These are phyloP conservation scores for Cromileptes altivelis DNA, from an alignment of 2,113 vertebrate genomes.

Conservation along the genomic window DNA sequence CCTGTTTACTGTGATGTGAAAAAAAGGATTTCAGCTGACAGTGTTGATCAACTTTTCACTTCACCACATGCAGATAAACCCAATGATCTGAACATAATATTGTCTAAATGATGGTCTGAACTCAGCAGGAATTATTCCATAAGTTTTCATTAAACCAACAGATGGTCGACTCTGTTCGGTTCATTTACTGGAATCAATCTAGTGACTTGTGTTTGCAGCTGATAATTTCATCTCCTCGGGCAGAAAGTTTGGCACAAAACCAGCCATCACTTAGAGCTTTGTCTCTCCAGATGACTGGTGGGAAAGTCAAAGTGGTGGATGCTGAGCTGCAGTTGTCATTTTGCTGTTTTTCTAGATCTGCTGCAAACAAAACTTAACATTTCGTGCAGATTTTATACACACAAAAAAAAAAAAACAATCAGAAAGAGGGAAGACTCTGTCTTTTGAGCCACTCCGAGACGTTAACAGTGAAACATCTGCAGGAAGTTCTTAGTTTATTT, in stretches of 20 bases:
- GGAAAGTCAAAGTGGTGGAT: slow-evolving; percentile 8
- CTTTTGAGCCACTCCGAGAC: background rate
- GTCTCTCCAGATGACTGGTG: slow-evolving; percentile 5
- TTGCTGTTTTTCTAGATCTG: background rate
- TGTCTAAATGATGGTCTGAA: background rate
- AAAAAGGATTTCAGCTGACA: background rate
- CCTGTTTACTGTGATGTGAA: background rate
- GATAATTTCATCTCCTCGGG: background rate
- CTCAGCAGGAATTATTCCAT: slow-evolving; percentile 13
- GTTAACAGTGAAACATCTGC: background rate
- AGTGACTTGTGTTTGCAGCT: slow-evolving; percentile 12
- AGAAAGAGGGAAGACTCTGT: background rate
- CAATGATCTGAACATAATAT: slow-evolving; percentile 5
- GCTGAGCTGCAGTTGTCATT: background rate
- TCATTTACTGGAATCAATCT: slow-evolving; percentile 27
- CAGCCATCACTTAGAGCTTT: background rate
- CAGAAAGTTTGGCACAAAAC: background rate
- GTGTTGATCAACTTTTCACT: no score
- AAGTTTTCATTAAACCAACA: slow-evolving; percentile 9
- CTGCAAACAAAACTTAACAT: background rate
- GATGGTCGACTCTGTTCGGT: slow-evolving; percentile 8
- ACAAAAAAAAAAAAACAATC: background rate
- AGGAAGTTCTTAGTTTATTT: background rate
- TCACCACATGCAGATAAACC: background rate
- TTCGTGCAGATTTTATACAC: background rate